Evolutionary conservation across 2,113 vertebrate species (phyloP), one percentile per base, ranked within the genome.

Genomic region (Burhinus bistriatus): DNA sequence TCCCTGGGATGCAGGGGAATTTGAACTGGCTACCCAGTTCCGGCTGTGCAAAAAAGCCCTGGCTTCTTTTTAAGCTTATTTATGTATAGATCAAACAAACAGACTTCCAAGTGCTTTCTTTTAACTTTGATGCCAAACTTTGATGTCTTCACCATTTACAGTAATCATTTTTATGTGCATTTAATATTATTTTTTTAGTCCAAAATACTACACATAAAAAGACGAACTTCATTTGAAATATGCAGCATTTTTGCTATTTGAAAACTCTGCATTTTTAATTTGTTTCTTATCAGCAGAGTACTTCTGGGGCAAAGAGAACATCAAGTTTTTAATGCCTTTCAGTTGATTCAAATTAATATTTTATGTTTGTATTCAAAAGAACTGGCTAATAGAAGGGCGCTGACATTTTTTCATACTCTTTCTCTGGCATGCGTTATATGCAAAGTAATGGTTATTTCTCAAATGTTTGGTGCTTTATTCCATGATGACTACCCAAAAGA

Each of bases 251-350:
- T 51, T 65, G 83, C 78, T 86, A 80, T 95, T 95, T 90, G 59
- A 87, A 96, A 96, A 79, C 82, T 62, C 72, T 88, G 76, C 83
- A 89, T 93, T 96, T 96, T 96, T 97, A 93, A 97, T 97, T 97
- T 87, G 73, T 94, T 97, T 94, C 96, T 98, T 97, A 97, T 92
- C 96, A 95, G 94, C 61, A 65, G 49, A 89, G 78, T 90, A 88
- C 87, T 95, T 97, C 94, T 96, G 93, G 92, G 96, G 93, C 86
- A 94, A 83, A 93, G 82, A 77, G 79, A 96, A 87, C 77, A 95
- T 87, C 82, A 94, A 94, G 91, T 95, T 94, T 71, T 62, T 87
- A 95, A 95, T 83, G 95, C 88, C 78, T 96, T 97, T 95, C 71
- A 59, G 77, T 77, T 93, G 83, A 93, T 91, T 95, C 93, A 96